A percentile compares a stretch with the other conserved stretches of the same genome.
These are phyloP conservation scores for Pontoporia blainvillei DNA, from an alignment of 2,113 vertebrate species.

Conservation along the genomic window DNA sequence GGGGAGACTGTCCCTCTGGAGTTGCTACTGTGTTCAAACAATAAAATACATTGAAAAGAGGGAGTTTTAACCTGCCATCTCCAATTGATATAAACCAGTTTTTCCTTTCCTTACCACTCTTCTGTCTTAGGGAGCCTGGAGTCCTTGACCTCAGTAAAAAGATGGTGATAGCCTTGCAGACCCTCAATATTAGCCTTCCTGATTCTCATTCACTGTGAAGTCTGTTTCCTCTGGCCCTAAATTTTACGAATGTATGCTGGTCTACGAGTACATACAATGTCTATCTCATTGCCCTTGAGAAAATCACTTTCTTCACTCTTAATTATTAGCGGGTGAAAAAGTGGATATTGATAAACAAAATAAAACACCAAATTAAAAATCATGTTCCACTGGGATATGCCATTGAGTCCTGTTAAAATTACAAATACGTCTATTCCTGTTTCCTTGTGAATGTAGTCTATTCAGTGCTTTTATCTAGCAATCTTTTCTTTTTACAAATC, in stretches of 20 bases:
- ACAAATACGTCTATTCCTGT: not conserved
- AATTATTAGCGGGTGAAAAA: not conserved
- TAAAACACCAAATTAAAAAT: constrained; percentile 4
- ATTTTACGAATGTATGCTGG: not conserved
- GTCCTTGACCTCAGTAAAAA: not conserved
- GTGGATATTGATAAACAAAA: not conserved
- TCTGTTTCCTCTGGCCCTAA: not conserved
- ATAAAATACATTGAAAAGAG: not conserved
- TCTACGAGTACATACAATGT: not conserved
- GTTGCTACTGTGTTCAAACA: not conserved
- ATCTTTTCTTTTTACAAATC: not conserved
- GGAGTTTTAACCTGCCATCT: not conserved
- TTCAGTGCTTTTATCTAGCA: not conserved
- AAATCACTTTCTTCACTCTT: not conserved
- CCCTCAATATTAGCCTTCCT: not conserved
- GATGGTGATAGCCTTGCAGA: not conserved
- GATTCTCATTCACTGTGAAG: not conserved
- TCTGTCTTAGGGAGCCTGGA: not conserved
- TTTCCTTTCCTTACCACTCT: not conserved
- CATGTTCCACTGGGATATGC: not conserved
- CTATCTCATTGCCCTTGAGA: not conserved
- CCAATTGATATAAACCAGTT: not conserved
- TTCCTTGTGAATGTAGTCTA: not conserved
- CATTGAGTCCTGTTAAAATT: not conserved
- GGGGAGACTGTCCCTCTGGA: not conserved